A percentile compares a stretch with the other conserved stretches of the same genome.
Conservation (phyloP, 2,797 vertebrate species). For the Lacerta viridis region DNA sequence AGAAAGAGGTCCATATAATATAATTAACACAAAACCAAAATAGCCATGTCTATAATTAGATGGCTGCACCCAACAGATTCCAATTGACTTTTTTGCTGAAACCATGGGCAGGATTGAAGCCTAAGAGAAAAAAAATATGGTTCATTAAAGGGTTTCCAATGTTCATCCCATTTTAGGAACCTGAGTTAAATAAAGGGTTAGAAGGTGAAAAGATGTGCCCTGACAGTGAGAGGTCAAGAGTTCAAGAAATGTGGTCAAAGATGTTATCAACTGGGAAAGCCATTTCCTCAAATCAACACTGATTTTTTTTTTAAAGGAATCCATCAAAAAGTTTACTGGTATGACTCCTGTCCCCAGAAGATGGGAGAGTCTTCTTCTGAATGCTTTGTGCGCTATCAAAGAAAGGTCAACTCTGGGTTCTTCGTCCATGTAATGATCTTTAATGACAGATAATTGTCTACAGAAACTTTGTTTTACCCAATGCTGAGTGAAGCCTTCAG, state of each 20-base stretch:
- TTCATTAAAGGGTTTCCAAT: conserved; percentile 22
- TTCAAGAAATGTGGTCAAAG: conserved; percentile 82
- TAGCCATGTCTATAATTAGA: neutral
- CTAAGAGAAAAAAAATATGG: neutral
- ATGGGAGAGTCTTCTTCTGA: conserved; percentile 75
- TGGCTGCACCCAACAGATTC: neutral
- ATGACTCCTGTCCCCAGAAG: conserved; percentile 72
- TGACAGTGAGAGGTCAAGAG: conserved; percentile 80
- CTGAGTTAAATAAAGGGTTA: conserved; percentile 72
- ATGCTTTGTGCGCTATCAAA: conserved; percentile 77
- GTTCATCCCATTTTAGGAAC: conserved; percentile 58
- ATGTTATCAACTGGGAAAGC: conserved; percentile 85
- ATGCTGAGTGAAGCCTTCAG: conserved; percentile 89
- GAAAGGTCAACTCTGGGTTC: conserved; percentile 77
- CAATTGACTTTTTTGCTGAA: neutral
- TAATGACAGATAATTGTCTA: conserved; percentile 80
- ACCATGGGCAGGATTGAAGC: neutral
- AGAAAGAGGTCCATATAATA: neutral
- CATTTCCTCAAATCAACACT: conserved; percentile 81
- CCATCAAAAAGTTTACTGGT: conserved; percentile 75
- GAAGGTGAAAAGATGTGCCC: conserved; percentile 64
- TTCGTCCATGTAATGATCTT: conserved; percentile 78
- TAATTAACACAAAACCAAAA: neutral
- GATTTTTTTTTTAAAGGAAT: conserved; percentile 59
- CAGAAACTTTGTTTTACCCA: conserved; percentile 68